Percentiles rank a stretch among this genome's conserved stretches.
Conservation (phyloP, 2,797 vertebrate genomes). For the Phoxinus dragarum region DNA sequence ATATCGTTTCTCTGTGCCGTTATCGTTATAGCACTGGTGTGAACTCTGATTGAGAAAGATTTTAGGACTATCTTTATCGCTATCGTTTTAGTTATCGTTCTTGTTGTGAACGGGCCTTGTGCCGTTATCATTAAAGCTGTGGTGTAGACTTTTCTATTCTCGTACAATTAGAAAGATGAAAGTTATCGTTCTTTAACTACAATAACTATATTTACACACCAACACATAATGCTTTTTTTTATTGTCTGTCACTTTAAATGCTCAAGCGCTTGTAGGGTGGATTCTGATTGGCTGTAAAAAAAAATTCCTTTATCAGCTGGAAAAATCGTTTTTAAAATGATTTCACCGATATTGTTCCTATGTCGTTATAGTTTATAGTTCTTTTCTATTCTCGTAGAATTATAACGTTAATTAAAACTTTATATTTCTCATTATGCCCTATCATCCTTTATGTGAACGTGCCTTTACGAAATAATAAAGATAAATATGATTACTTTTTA, state of each 20-base stretch:
- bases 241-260: not conserved
- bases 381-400: not conserved
- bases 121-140: not conserved
- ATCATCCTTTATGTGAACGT: not conserved
- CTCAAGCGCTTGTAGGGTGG: not conserved
- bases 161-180: not conserved
- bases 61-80: too few species aligned
- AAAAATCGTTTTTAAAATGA: not conserved
- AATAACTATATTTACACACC: not conserved
- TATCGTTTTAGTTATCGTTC: too few species aligned
- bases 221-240: not conserved
- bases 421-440: not conserved
- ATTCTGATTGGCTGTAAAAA: constrained; percentile 15
- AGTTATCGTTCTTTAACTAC: not conserved
- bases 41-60: too few species aligned
- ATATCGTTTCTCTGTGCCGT: too few species aligned
- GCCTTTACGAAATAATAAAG: not conserved
- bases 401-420: not conserved
- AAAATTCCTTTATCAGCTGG: not conserved
- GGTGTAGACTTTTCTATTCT: not conserved
- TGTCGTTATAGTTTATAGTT: not conserved
- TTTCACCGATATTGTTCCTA: not conserved
- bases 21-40: not conserved
- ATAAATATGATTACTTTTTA: not conserved
- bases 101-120: not conserved